Percentiles rank a stretch among this genome's conserved stretches.
Conservation (phyloP, 1,140 invertebrate genomes). For the Coenobita brevimanus region DNA sequence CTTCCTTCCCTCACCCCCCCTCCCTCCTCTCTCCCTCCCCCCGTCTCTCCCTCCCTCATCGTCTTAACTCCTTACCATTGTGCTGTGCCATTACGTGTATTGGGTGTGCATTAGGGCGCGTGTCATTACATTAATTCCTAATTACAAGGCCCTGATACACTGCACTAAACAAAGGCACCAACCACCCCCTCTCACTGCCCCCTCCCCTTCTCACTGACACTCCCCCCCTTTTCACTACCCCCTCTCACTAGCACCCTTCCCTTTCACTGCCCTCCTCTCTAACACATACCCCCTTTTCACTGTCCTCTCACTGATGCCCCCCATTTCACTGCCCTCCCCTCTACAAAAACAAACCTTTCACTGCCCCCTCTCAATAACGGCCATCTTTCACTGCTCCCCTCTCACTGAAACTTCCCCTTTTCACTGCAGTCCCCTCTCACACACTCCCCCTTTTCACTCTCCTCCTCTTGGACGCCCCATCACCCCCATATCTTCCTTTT, state of each 20-base stretch:
- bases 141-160: conserved; percentile 52
- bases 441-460: background rate
- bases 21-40: background rate
- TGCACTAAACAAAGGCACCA: conserved; percentile 37
- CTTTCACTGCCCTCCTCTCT: background rate
- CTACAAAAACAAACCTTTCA: background rate
- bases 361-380: background rate
- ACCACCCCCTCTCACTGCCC: background rate
- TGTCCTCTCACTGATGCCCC: background rate
- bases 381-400: background rate
- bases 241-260: background rate
- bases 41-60: background rate
- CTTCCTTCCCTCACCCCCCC: background rate
- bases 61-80: conserved; percentile 36
- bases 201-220: background rate
- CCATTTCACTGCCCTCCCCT: background rate
- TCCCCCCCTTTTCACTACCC: background rate
- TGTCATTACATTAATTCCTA: conserved; percentile 63
- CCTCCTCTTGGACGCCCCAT: background rate
- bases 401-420: background rate
- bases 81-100: conserved; percentile 54
- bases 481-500: background rate
- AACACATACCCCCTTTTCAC: background rate
- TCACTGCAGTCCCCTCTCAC: too few relatives aligned
- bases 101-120: conserved; percentile 54